A percentile compares a stretch with the other conserved stretches of the same genome.
Evolutionary conservation across 2,888 invertebrate species (phyloP).

Genomic region (Mythimna pallens): DNA sequence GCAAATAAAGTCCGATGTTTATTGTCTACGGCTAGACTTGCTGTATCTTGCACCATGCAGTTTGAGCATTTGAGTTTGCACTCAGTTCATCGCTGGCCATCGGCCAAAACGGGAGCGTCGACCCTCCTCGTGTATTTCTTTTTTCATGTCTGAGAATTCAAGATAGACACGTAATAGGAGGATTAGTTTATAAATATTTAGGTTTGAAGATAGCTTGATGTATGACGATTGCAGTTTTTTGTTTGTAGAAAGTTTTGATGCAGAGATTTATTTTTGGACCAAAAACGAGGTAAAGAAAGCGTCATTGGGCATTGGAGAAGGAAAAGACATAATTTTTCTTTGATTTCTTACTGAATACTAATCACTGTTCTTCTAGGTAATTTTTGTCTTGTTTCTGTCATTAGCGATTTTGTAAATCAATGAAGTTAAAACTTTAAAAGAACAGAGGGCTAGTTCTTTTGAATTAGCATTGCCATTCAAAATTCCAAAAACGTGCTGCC

Average conservation of each 20-base stretch:
- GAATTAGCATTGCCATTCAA: too few relatives aligned
- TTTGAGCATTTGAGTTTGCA: constrained; percentile 66
- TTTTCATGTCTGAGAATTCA: constrained; percentile 69
- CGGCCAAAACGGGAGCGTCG: constrained; percentile 79
- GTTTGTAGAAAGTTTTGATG: constrained; percentile 26
- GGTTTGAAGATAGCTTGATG: constrained; percentile 37
- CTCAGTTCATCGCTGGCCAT: constrained; percentile 74
- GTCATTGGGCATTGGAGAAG: constrained; percentile 4
- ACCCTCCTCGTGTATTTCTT: constrained; percentile 69
- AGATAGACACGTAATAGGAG: constrained; percentile 60
- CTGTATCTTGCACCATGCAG: constrained; percentile 65
- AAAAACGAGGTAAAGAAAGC: constrained; percentile 31
- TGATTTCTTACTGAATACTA: constrained; percentile 11
- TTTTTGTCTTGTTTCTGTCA: neutral
- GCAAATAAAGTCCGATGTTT: constrained; percentile 56
- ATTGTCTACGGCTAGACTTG: constrained; percentile 74
- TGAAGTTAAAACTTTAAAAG: too few relatives aligned
- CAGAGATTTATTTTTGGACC: constrained; percentile 29
- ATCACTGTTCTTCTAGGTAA: neutral
- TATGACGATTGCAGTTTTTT: constrained; percentile 44
- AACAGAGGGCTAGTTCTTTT: too few relatives aligned
- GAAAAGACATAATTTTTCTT: constrained; percentile 27
- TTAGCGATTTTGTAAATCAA: neutral
- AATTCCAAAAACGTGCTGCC: too few relatives aligned
- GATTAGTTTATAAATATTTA: constrained; percentile 53